Percentiles rank a stretch among this genome's conserved stretches.
Evolutionary conservation across 2,888 invertebrate species (phyloP).

Genomic region (Mythimna lalbum): DNA sequence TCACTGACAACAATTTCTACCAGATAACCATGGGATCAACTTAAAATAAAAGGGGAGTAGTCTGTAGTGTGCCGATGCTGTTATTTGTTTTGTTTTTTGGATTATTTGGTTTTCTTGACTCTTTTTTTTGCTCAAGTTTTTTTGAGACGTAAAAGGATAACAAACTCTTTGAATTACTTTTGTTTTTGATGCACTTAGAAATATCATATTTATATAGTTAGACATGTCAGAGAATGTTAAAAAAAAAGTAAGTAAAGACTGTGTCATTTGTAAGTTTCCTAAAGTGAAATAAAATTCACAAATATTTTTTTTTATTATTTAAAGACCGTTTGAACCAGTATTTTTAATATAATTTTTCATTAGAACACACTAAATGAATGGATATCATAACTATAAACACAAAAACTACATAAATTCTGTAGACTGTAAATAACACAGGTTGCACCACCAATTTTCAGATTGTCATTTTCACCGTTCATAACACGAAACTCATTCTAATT

Average conservation of each 20-base stretch:
- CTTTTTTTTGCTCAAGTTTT: background rate
- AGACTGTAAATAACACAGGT: constrained; percentile 21
- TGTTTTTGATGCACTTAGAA: no score
- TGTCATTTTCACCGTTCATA: constrained; percentile 45
- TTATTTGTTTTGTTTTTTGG: no score
- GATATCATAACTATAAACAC: background rate
- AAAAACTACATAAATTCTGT: constrained; percentile 3
- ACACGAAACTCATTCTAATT: constrained; percentile 47
- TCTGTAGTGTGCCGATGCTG: no score
- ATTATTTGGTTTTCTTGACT: no score
- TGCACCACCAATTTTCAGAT: constrained; percentile 7
- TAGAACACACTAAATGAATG: background rate
- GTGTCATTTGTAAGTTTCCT: no score
- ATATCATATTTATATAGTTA: no score
- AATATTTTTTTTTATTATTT: background rate
- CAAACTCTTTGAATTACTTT: background rate
- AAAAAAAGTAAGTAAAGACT: no score
- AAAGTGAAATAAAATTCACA: background rate
- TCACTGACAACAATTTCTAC: no score
- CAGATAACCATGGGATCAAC: no score
- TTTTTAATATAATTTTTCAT: background rate
- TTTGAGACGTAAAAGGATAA: background rate
- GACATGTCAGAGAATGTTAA: no score
- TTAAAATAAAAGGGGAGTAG: no score
- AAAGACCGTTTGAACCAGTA: background rate